Percentiles rank a stretch among this genome's conserved stretches.
phyloP scores from a whole-genome alignment of 92 coral and sea anemone genomes.

The Scolanthus callimorphus region DNA sequence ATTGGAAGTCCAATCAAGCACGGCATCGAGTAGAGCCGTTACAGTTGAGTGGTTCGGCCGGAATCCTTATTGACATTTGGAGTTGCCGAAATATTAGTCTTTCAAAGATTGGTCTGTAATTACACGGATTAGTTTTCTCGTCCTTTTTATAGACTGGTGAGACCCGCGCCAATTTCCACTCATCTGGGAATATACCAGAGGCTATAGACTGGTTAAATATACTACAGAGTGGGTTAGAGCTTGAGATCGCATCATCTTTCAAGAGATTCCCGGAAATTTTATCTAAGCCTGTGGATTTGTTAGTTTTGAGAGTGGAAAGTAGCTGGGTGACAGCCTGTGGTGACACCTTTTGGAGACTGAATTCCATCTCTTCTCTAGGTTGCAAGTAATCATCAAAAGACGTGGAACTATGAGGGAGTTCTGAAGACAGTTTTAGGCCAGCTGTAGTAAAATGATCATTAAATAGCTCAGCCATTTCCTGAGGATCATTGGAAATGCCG shows the following conservation, averaged over 20 bases:
- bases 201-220: not conserved
- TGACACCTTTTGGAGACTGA: not conserved
- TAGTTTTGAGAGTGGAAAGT: not conserved
- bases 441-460: not conserved
- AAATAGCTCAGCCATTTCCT: not conserved
- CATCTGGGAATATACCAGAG: not conserved
- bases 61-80: constrained; percentile 1
- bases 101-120: not conserved
- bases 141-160: not conserved
- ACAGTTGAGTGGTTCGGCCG: constrained; percentile 1
- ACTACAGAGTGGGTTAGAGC: not conserved
- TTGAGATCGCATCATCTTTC: not conserved
- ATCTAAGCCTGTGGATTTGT: not conserved
- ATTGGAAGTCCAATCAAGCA: not conserved
- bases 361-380: not conserved
- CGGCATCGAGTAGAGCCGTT: constrained; percentile 4
- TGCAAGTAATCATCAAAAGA: not conserved
- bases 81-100: not conserved
- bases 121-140: not conserved
- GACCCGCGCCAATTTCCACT: not conserved
- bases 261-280: not conserved
- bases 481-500: not conserved
- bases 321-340: not conserved
- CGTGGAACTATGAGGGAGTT: not conserved
- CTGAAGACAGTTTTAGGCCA: not conserved